Conservation (phyloP, 2,113 vertebrate species). For the Salvelinus alpinus region DNA sequence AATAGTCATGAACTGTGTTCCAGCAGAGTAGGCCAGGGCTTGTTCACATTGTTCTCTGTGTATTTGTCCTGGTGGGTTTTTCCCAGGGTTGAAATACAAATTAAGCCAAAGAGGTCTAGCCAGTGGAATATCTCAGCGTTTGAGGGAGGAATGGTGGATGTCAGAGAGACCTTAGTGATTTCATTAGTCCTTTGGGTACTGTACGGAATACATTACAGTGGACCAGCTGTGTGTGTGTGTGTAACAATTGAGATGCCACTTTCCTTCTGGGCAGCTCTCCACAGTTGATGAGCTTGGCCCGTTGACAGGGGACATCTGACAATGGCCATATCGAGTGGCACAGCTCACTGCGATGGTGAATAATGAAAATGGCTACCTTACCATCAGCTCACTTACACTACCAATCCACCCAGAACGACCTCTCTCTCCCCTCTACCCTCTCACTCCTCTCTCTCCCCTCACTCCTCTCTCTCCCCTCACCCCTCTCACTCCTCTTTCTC, state of each 20-base stretch:
- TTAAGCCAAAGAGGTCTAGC: constrained; percentile 70
- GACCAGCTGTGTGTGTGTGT: constrained; percentile 55
- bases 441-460: constrained; percentile 1
- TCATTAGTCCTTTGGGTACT: constrained; percentile 70
- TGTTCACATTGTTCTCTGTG: too few relatives aligned
- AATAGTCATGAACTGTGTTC: too few relatives aligned
- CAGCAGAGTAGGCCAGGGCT: too few relatives aligned
- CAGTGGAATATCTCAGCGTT: not conserved
- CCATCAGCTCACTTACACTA: too few relatives aligned
- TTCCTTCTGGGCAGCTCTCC: constrained; percentile 55
- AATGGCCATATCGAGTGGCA: not conserved
- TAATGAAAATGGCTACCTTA: constrained; percentile 9
- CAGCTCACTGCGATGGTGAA: not conserved
- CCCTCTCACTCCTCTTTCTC: too few relatives aligned
- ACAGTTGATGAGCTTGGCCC: constrained; percentile 46
- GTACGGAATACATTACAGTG: constrained; percentile 69
- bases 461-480: not conserved
- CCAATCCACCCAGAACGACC: too few relatives aligned
- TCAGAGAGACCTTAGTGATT: constrained; percentile 62
- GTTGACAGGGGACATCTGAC: constrained; percentile 15
- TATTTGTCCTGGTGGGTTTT: too few relatives aligned
- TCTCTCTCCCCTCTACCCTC: constrained; percentile 9
- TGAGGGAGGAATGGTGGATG: constrained; percentile 28
- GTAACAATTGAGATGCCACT: constrained; percentile 39
- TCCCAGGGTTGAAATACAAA: constrained; percentile 65